Conservation (phyloP, 2,797 vertebrate species). For the Australoheros facetus region DNA sequence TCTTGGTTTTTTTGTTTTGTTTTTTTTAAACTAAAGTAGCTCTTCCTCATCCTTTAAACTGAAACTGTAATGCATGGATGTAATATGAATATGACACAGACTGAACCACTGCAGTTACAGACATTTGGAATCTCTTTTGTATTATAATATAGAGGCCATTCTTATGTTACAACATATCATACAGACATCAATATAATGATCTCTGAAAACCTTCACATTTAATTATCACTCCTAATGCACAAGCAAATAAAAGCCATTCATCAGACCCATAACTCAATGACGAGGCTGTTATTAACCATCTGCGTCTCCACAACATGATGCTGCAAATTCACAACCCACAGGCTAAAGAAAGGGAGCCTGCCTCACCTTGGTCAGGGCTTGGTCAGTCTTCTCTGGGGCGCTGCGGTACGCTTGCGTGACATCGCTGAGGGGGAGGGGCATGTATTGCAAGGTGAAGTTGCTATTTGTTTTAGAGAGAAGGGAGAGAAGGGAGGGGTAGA, state of each 20-base stretch:
- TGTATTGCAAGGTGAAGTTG: constrained; percentile 92
- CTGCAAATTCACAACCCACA: not conserved
- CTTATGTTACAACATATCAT: not conserved
- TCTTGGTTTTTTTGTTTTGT: not conserved
- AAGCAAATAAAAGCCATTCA: constrained; percentile 35
- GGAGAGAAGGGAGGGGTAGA: not conserved
- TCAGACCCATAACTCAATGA: constrained; percentile 17
- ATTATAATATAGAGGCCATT: not conserved
- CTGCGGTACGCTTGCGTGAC: constrained; percentile 89
- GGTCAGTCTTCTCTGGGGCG: constrained; percentile 88
- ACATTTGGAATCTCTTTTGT: not conserved
- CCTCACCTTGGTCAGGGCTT: constrained; percentile 88
- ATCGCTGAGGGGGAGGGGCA: constrained; percentile 91
- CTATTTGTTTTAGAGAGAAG: constrained; percentile 63
- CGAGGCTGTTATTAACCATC: not conserved
- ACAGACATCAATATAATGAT: not conserved
- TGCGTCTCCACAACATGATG: not conserved
- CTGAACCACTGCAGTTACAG: not conserved
- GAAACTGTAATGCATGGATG: not conserved
- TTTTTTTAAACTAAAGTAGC: not conserved
- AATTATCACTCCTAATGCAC: constrained; percentile 16
- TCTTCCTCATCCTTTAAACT: not conserved
- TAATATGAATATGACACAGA: not conserved
- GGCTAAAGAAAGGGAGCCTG: not conserved
- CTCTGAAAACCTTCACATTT: not conserved